Evolutionary conservation across 2,888 invertebrate genomes (phyloP).

Genomic region (Limenitis camilla): DNA sequence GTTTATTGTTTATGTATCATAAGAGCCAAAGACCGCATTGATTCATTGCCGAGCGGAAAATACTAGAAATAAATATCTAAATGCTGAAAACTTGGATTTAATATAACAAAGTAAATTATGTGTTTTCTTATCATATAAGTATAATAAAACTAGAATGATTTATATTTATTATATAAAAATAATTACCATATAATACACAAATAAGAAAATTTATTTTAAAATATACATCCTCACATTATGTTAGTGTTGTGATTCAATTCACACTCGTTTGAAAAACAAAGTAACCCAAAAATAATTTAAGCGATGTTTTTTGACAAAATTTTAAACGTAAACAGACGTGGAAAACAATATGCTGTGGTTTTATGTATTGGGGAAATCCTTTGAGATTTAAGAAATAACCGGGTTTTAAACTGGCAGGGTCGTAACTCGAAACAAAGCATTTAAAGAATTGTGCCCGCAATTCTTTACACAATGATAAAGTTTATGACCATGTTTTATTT

Average conservation of each 20-base stretch:
- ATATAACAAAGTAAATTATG: too few relatives aligned
- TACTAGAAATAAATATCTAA: background rate
- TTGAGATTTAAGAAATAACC: too few relatives aligned
- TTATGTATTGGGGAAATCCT: background rate
- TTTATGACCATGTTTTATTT: too few relatives aligned
- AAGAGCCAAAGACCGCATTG: slow-evolving; percentile 16
- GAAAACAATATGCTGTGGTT: background rate
- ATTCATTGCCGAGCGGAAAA: slow-evolving; percentile 7
- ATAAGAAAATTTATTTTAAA: background rate
- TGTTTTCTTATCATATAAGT: too few relatives aligned
- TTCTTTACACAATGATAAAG: too few relatives aligned
- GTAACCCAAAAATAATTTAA: slow-evolving; percentile 18
- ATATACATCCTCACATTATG: too few relatives aligned
- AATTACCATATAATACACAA: background rate
- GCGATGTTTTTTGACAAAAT: slow-evolving; percentile 6
- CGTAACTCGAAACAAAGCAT: too few relatives aligned
- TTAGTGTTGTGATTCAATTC: background rate
- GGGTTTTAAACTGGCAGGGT: too few relatives aligned
- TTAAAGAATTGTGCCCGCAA: too few relatives aligned
- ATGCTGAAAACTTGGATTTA: too few relatives aligned
- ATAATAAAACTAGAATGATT: too few relatives aligned
- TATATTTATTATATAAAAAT: too few relatives aligned
- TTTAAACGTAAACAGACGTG: background rate
- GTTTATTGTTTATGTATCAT: slow-evolving; percentile 5
- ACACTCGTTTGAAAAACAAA: background rate